phyloP scores from a whole-genome alignment of 2,797 vertebrate genomes.

The Melanotaenia maccullochi region DNA sequence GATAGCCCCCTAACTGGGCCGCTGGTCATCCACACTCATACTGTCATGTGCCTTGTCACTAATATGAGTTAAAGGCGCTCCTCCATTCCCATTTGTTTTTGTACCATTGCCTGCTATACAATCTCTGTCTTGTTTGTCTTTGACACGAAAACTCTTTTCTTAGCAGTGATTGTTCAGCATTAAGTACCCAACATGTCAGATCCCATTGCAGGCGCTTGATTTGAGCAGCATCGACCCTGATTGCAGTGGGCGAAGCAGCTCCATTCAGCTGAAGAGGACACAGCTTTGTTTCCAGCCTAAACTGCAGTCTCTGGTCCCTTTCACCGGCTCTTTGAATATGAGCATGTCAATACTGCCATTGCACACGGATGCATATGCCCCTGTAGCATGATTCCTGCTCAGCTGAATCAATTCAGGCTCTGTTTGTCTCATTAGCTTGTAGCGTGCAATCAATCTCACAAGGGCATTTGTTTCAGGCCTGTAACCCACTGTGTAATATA shows the following conservation, averaged over 20 bases:
- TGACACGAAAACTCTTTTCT: conserved; percentile 53
- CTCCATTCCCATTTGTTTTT: conserved; percentile 20
- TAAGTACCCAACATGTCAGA: conserved; percentile 59
- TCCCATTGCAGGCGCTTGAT: conserved; percentile 50
- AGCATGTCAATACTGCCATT: conserved; percentile 72
- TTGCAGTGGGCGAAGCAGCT: conserved; percentile 59
- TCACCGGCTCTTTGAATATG: conserved; percentile 58
- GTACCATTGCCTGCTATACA: conserved; percentile 16
- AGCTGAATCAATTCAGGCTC: conserved; percentile 78
- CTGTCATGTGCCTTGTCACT: conserved; percentile 37
- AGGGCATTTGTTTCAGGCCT: conserved; percentile 76
- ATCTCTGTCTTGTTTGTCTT: conserved; percentile 47
- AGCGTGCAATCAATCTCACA: conserved; percentile 81
- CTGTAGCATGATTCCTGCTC: conserved; percentile 74
- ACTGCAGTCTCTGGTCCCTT: conserved; percentile 52
- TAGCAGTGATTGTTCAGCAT: conserved; percentile 42
- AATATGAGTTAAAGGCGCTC: conserved; percentile 25
- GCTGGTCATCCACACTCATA: conserved; percentile 26
- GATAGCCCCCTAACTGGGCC: conserved; percentile 20
- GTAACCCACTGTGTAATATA: conserved; percentile 62
- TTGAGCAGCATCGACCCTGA: conserved; percentile 67
- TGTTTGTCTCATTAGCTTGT: conserved; percentile 84
- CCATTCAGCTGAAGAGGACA: conserved; percentile 47
- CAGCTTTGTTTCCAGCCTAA: conserved; percentile 51
- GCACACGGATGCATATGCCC: conserved; percentile 71